phyloP scores from a whole-genome alignment of 2,797 vertebrate genomes.

The Clarias pachynema region DNA sequence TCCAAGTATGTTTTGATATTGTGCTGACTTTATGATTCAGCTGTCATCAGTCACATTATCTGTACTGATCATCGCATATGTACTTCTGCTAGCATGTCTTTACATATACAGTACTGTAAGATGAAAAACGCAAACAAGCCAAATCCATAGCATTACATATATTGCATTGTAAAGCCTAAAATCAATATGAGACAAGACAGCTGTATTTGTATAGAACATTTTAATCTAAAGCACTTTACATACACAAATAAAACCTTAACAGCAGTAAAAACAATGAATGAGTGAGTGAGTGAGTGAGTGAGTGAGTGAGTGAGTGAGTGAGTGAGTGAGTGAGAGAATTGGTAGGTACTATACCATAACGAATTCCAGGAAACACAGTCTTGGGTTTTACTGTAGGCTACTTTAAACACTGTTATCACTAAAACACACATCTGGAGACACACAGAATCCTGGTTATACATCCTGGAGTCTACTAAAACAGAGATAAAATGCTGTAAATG shows the following conservation, averaged over 20 bases:
- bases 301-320: no score
- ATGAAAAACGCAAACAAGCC: neutral
- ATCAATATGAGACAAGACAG: neutral
- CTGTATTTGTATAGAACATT: neutral
- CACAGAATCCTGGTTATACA: neutral
- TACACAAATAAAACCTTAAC: no score
- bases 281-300: no score
- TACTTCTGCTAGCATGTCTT: neutral
- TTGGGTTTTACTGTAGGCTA: neutral
- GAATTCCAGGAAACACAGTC: conserved; percentile 12
- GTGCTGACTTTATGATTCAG: neutral
- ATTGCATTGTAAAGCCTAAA: neutral
- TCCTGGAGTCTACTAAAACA: conserved; percentile 24
- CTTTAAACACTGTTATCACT: conserved; percentile 10
- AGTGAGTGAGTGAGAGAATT: no score
- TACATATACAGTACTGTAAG: neutral
- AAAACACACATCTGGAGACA: neutral
- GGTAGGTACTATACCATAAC: neutral
- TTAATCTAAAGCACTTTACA: no score
- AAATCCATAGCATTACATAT: neutral
- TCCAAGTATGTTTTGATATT: neutral
- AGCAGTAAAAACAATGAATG: no score
- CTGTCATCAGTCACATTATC: neutral
- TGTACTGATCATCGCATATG: neutral
- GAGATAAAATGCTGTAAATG: neutral